These are phyloP conservation scores for Leucopsar rothschildi DNA, from an alignment of 2,113 vertebrate genomes.

Conservation along the genomic window DNA sequence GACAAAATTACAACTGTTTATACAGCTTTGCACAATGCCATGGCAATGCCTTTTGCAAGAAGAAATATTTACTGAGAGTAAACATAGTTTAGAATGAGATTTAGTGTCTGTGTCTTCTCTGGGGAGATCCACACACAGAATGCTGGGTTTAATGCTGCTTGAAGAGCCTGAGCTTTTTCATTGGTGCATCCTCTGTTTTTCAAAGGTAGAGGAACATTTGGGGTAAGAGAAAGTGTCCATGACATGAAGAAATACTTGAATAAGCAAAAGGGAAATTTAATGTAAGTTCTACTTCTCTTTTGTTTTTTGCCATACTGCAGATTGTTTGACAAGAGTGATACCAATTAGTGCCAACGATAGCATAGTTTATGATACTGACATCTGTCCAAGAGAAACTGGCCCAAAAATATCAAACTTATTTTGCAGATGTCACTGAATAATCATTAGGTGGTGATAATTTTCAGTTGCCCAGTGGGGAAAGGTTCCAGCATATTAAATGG, in stretches of 20 bases:
- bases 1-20: conserved; percentile 53
- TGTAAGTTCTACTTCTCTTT: neutral
- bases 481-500: neutral
- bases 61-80: conserved; percentile 45
- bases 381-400: conserved; percentile 10
- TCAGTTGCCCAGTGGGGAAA: neutral
- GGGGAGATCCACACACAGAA: neutral
- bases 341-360: neutral
- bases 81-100: conserved; percentile 39
- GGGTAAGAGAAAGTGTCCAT: neutral
- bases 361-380: neutral
- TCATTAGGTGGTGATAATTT: conserved; percentile 26
- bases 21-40: conserved; percentile 27
- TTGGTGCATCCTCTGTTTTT: neutral
- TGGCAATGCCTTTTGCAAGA: conserved; percentile 7
- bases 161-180: neutral
- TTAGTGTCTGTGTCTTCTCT: conserved; percentile 22
- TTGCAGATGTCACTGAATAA: conserved; percentile 47
- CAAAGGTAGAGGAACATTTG: rapidly evolving
- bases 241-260: neutral
- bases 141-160: neutral
- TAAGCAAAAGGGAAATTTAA: neutral
- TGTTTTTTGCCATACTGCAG: neutral
- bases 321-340: neutral
- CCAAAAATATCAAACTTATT: neutral